Evolutionary conservation across 2,797 vertebrate genomes (phyloP).

Genomic region (Microctenopoma lineatum): DNA sequence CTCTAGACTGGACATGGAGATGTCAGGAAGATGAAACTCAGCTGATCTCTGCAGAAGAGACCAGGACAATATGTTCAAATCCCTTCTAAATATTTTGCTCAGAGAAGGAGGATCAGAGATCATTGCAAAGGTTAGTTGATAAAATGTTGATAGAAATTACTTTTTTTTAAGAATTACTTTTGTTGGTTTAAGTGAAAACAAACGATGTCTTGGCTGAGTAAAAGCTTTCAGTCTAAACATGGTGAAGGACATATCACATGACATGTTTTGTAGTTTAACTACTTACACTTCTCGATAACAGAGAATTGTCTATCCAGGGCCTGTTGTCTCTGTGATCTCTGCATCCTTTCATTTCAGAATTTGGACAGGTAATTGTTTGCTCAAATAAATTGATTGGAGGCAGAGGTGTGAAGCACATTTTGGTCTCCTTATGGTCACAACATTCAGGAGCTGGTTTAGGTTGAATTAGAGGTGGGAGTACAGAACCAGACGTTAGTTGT

Average conservation of each 20-base stretch:
- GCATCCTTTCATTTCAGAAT: background rate
- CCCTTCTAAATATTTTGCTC: no score
- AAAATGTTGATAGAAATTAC: no score
- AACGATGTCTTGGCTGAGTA: background rate
- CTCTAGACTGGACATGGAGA: constrained; percentile 60
- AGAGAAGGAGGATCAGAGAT: no score
- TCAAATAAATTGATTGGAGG: constrained; percentile 31
- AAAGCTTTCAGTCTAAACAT: background rate
- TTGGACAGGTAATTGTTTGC: constrained; percentile 4
- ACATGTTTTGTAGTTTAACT: background rate
- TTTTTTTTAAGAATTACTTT: background rate
- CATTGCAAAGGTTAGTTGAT: no score
- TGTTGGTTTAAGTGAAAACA: background rate
- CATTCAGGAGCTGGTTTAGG: constrained; percentile 3
- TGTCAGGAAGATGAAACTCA: constrained; percentile 58
- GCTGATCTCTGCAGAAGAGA: constrained; percentile 31
- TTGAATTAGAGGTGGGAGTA: constrained; percentile 40
- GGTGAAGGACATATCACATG: background rate
- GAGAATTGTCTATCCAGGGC: constrained; percentile 28
- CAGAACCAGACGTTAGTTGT: constrained; percentile 3
- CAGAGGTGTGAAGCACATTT: constrained; percentile 15
- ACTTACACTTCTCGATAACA: constrained; percentile 59
- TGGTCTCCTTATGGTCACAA: background rate
- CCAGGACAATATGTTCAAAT: no score
- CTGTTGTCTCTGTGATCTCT: background rate